Conservation (phyloP, 2,888 invertebrate species). For the Eumerus sabulonum region DNA sequence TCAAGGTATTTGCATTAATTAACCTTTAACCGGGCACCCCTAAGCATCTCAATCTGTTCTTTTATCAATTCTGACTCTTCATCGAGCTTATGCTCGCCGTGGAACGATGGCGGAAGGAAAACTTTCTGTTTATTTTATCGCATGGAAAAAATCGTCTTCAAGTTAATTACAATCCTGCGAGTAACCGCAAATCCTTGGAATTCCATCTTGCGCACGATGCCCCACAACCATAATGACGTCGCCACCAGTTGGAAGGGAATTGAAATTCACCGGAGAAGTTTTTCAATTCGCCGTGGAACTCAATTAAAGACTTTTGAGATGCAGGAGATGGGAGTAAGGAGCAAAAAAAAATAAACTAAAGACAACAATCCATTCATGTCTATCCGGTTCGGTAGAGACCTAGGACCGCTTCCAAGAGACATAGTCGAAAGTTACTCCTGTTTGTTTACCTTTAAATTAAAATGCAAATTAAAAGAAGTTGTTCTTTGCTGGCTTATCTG, state of each 20-base stretch:
- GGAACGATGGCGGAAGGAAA: slow-evolving; percentile 32
- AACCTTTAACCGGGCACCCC: slow-evolving; percentile 48
- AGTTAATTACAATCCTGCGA: slow-evolving; percentile 67
- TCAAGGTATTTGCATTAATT: slow-evolving; percentile 65
- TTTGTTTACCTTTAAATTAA: slow-evolving; percentile 69
- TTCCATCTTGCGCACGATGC: slow-evolving; percentile 54
- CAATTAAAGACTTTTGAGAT: slow-evolving; percentile 57
- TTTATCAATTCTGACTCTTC: background rate
- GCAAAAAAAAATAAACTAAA: slow-evolving; percentile 26
- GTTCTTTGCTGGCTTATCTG: slow-evolving; percentile 30
- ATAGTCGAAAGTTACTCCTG: slow-evolving; percentile 56
- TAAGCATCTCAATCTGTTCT: slow-evolving; percentile 17
- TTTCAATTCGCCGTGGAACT: slow-evolving; percentile 66
- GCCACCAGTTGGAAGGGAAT: slow-evolving; percentile 35
- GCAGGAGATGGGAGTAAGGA: background rate
- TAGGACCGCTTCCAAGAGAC: no score
- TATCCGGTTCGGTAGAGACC: slow-evolving; percentile 16
- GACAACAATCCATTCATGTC: slow-evolving; percentile 48
- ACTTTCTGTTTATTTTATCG: slow-evolving; percentile 64
- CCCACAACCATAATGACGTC: slow-evolving; percentile 31
- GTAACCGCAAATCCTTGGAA: slow-evolving; percentile 61
- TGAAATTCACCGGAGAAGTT: slow-evolving; percentile 69
- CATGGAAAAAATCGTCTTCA: slow-evolving; percentile 44
- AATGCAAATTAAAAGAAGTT: slow-evolving; percentile 69
- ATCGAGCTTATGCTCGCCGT: no score